Conservation (phyloP, 1,140 invertebrate genomes). For the Lamellibrachia luymesi region DNA sequence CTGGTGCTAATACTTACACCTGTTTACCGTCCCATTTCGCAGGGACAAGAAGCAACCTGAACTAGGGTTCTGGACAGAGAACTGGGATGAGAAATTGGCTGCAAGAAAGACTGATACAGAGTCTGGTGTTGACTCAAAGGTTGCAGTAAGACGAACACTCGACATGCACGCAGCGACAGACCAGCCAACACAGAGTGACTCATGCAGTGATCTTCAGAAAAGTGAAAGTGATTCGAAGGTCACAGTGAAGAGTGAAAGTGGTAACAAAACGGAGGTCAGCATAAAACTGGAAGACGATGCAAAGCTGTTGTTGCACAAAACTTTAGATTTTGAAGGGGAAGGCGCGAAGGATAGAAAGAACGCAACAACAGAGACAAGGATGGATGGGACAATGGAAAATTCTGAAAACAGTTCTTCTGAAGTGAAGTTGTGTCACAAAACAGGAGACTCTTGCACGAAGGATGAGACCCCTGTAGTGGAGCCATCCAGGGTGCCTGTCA, state of each 20-base stretch:
- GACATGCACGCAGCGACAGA: not conserved
- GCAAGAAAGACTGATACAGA: slow-evolving; percentile 68
- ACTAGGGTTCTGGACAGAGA: slow-evolving; percentile 32
- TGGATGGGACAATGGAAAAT: not conserved
- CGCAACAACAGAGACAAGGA: not conserved
- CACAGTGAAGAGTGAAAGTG: not conserved
- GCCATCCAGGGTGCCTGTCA: not conserved
- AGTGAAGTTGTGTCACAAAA: not conserved
- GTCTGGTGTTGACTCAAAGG: slow-evolving; percentile 31
- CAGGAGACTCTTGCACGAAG: not conserved
- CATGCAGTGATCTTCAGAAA: not conserved
- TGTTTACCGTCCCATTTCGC: not conserved
- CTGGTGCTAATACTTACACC: too few relatives aligned
- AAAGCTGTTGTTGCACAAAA: not conserved
- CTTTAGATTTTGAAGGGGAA: not conserved
- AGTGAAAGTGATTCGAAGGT: not conserved
- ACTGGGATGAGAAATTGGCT: slow-evolving; percentile 66
- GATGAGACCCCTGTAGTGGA: too few relatives aligned
- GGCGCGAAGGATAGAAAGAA: not conserved
- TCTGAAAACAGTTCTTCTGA: not conserved
- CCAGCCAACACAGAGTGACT: not conserved
- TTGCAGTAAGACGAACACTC: slow-evolving; percentile 25
- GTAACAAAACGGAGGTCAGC: not conserved
- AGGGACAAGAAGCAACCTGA: slow-evolving; percentile 69
- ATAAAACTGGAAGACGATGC: not conserved